phyloP scores from a whole-genome alignment of 2,888 invertebrate species.

The Andrena minutula region DNA sequence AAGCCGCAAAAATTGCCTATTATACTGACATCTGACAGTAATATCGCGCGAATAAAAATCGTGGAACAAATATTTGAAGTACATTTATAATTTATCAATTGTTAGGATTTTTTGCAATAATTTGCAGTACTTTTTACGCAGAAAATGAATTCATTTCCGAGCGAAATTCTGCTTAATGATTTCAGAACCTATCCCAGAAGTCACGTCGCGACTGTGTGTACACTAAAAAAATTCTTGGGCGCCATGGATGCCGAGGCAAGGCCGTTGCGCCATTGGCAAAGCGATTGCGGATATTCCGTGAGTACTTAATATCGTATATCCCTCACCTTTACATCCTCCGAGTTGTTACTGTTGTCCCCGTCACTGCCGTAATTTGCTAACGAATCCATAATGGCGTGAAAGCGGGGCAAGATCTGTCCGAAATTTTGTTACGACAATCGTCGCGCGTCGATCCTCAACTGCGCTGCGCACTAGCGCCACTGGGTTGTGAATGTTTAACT shows the following conservation, averaged over 20 bases:
- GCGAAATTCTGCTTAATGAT: not conserved
- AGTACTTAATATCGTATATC: not conserved
- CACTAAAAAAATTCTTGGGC: constrained; percentile 37
- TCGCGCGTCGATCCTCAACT: constrained; percentile 59
- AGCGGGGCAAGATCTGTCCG: constrained; percentile 51
- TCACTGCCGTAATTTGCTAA: constrained; percentile 92
- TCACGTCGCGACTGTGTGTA: constrained; percentile 57
- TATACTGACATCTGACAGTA: not conserved
- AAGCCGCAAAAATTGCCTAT: not conserved
- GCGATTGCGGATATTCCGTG: not conserved
- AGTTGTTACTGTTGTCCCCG: constrained; percentile 87
- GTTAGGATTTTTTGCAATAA: not conserved
- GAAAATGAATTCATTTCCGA: not conserved
- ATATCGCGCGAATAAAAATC: not conserved
- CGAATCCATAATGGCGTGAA: constrained; percentile 88
- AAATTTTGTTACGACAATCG: constrained; percentile 54
- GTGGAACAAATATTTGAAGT: not conserved
- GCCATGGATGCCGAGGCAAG: constrained; percentile 39
- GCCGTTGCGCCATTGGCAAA: not conserved
- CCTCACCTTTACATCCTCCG: constrained; percentile 80
- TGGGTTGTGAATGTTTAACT: constrained; percentile 47
- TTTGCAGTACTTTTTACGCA: not conserved
- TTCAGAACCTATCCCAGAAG: constrained; percentile 30
- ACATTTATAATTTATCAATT: not conserved
- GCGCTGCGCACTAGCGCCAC: constrained; percentile 63